Conservation (phyloP, 1,140 invertebrate species). For the Asbolus verrucosus region DNA sequence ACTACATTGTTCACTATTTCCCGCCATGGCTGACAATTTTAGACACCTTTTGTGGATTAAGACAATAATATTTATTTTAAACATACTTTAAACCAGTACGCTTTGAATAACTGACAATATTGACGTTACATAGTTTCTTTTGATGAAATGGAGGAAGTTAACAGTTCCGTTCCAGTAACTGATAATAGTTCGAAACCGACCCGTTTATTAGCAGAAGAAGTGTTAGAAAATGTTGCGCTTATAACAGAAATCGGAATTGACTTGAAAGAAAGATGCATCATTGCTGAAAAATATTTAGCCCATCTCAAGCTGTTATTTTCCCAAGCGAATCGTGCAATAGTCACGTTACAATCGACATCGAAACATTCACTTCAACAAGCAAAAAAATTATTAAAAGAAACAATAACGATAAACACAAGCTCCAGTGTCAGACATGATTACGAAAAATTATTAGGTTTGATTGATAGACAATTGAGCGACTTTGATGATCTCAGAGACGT, state of each 20-base stretch:
- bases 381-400: constrained; percentile 53
- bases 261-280: constrained; percentile 58
- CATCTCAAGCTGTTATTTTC: constrained; percentile 55
- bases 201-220: background rate
- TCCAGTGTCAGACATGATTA: constrained; percentile 54
- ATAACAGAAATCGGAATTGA: constrained; percentile 64
- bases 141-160: no score
- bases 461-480: constrained; percentile 58
- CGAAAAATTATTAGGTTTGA: constrained; percentile 58
- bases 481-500: constrained; percentile 54
- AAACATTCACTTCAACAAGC: constrained; percentile 59
- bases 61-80: no score
- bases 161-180: no score
- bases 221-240: constrained; percentile 61
- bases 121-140: no score
- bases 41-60: no score
- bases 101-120: no score
- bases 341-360: constrained; percentile 54
- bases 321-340: constrained; percentile 53
- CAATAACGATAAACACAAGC: background rate
- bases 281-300: constrained; percentile 62
- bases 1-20: no score
- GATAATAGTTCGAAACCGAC: no score
- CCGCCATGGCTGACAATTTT: no score
- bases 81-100: no score